Evolutionary conservation across 2,797 vertebrate species (phyloP), one percentile per base, ranked within the genome.

Genomic region (Bryconaethiops microstoma): DNA sequence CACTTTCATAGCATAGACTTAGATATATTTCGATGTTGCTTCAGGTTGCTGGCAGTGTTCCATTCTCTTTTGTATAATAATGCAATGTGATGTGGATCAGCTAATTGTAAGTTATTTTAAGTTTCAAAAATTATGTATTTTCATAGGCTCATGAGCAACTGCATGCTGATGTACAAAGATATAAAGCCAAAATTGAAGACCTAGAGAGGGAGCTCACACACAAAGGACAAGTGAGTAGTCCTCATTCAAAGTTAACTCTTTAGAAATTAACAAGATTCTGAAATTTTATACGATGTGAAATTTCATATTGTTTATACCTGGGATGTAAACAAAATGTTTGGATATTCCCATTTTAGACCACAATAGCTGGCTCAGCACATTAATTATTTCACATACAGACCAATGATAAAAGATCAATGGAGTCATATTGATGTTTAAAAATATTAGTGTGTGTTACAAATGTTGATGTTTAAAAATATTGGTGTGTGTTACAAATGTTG

Each of bases 131-230:
- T 13, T 2, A 7, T 78, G 1, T 52, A 62, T 71, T 76, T 35
- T 89, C 84, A 88, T 86, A 99, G 98, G 96, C 95, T 86, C 97
- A 99, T 0, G 97, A 98, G 83, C 97, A 98, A 87, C 93, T 99
- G 73, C 96, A 97, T 64, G 95, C 96, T 85, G 98, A 99, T 42
- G 91, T 96, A 84, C 94, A 96, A 85, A 95, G 96, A 82, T 98
- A 97, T 77, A 98, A 97, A 92, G 97, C 97, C 89, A 99, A 99
- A 95, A 99, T 99, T 83, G 98, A 99, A 92, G 98, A 99, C 83
- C 90, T 99, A 89, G 96, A 99, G 86, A 98, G 96, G 82, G 97
- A 96, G 52, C 83, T 99, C 82, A 94, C 93, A 63, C 89, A 94
- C 79, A 99, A 95, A 89, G 98, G 98, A 88, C 98, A 99, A 95